phyloP scores from a whole-genome alignment of 2,888 invertebrate species.

The Anodontia alba region DNA sequence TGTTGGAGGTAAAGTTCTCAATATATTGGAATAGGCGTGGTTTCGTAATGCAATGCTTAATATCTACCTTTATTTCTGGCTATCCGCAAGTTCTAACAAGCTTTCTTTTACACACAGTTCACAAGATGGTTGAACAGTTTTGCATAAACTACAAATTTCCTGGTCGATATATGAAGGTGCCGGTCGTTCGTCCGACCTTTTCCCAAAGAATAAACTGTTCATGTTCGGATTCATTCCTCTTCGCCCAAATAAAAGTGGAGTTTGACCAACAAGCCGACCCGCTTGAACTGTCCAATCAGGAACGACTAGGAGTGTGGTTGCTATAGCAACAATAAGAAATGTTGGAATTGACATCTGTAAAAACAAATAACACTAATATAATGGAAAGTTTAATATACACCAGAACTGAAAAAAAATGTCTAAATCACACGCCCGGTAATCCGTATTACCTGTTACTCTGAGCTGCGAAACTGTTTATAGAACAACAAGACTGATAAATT shows the following conservation, averaged over 20 bases:
- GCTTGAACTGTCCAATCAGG: not conserved
- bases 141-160: slow-evolving; percentile 51
- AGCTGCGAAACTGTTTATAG: too few relatives aligned
- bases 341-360: not conserved
- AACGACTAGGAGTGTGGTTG: not conserved
- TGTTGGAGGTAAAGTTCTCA: too few relatives aligned
- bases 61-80: slow-evolving; percentile 18
- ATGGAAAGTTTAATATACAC: too few relatives aligned
- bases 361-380: too few relatives aligned
- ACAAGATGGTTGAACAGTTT: slow-evolving; percentile 46
- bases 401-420: too few relatives aligned
- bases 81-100: slow-evolving; percentile 39
- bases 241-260: slow-evolving; percentile 74
- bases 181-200: slow-evolving; percentile 52
- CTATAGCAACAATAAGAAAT: not conserved
- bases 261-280: slow-evolving; percentile 61
- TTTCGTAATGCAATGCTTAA: too few relatives aligned
- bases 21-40: too few relatives aligned
- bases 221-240: slow-evolving; percentile 77
- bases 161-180: slow-evolving; percentile 46
- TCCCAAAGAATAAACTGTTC: slow-evolving; percentile 80
- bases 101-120: slow-evolving; percentile 50
- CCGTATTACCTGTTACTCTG: too few relatives aligned
- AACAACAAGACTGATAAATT: too few relatives aligned
- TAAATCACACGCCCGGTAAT: too few relatives aligned